A percentile compares a stretch with the other conserved stretches of the same genome.
These are phyloP conservation scores for Trichacis sp. DNA, from an alignment of 2,888 invertebrate species.

Conservation along the genomic window DNA sequence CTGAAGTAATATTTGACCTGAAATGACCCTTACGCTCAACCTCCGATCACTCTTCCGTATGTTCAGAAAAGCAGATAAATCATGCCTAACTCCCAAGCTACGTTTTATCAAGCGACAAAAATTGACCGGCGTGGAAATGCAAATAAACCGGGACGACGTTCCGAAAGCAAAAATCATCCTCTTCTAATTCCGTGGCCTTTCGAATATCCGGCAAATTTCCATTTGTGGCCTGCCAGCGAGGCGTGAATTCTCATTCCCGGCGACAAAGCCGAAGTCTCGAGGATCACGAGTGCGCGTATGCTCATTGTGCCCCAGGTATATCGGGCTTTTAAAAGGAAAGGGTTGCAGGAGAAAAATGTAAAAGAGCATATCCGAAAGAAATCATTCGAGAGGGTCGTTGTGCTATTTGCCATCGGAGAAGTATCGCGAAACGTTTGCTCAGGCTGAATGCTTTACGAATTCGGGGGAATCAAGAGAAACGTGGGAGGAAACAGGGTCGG, in stretches of 20 bases:
- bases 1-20: too few relatives aligned
- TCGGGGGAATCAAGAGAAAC: conserved; percentile 18
- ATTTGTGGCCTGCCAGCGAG: conserved; percentile 30
- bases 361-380: conserved; percentile 35
- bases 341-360: conserved; percentile 33
- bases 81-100: too few relatives aligned
- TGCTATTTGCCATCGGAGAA: conserved; percentile 7
- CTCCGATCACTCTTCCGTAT: too few relatives aligned
- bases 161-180: conserved; percentile 3
- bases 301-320: not conserved
- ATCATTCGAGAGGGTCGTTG: conserved; percentile 17
- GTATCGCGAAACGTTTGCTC: conserved; percentile 32
- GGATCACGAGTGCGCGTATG: conserved; percentile 6
- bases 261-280: conserved; percentile 17
- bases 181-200: conserved; percentile 1
- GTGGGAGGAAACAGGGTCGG: conserved; percentile 39
- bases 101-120: too few relatives aligned
- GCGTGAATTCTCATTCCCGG: conserved; percentile 32
- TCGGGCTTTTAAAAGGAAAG: conserved; percentile 20
- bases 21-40: too few relatives aligned
- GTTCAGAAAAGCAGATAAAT: too few relatives aligned
- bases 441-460: conserved; percentile 21
- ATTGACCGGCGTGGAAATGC: too few relatives aligned
- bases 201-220: not conserved
- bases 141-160: too few relatives aligned